Evolutionary conservation across 35 echinoderm and acorn worm genomes (phyloP).

Genomic region (Lytechinus variegatus): DNA sequence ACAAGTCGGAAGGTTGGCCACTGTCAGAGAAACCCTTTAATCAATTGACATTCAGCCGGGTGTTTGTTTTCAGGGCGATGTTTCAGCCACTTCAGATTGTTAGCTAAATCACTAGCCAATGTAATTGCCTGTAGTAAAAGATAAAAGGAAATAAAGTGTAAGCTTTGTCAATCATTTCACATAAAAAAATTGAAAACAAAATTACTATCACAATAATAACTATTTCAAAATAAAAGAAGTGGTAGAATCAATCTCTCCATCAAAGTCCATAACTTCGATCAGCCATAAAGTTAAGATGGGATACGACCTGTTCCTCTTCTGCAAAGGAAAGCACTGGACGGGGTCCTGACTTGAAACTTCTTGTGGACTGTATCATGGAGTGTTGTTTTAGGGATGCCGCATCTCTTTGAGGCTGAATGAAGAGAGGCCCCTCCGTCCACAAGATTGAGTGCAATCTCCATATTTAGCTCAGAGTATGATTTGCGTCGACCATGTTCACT

Average conservation of each 20-base stretch:
- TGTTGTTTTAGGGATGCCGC: constrained; percentile 23
- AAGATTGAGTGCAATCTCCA: neutral
- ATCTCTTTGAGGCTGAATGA: constrained; percentile 20
- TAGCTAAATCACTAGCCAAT: constrained; percentile 42
- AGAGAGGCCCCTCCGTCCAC: constrained; percentile 7
- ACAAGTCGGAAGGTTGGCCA: constrained; percentile 56
- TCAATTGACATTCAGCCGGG: constrained; percentile 33
- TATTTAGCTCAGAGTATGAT: neutral
- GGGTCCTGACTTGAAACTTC: constrained; percentile 3
- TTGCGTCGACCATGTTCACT: neutral
- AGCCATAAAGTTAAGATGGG: constrained; percentile 32
- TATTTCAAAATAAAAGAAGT: neutral
- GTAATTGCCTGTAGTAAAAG: constrained; percentile 40
- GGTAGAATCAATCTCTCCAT: neutral
- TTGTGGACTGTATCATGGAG: constrained; percentile 8
- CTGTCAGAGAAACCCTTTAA: neutral
- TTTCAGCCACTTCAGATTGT: neutral
- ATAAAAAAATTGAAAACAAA: neutral
- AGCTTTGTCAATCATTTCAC: neutral
- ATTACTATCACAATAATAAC: neutral
- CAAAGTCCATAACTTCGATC: constrained; percentile 22
- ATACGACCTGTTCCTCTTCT: constrained; percentile 47
- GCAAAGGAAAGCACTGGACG: neutral
- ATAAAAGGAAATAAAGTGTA: neutral
- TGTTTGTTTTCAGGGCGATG: neutral